These are phyloP conservation scores for Varanus salvator DNA, from an alignment of 2,113 vertebrate species.

Conservation along the genomic window DNA sequence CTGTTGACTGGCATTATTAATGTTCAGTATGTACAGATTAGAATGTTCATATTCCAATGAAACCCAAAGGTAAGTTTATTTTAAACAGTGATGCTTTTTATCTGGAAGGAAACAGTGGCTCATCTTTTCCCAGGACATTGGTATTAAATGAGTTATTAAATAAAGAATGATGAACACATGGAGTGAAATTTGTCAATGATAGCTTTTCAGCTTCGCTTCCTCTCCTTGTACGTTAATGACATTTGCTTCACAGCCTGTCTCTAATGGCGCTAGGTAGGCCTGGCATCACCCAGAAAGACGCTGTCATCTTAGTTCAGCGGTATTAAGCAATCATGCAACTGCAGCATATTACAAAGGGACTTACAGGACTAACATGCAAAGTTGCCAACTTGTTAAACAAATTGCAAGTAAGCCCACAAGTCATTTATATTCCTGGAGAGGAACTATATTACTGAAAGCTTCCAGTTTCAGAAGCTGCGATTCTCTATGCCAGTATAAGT, in stretches of 20 bases:
- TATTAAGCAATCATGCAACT: conserved; percentile 48
- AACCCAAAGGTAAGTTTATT: conserved; percentile 57
- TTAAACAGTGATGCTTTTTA: conserved; percentile 59
- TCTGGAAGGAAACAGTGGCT: conserved; percentile 19
- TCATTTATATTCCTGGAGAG: not conserved
- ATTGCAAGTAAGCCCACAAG: not conserved
- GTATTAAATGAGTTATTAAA: conserved; percentile 70
- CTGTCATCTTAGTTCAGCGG: conserved; percentile 56
- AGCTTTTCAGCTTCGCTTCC: conserved; percentile 66
- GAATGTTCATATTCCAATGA: conserved; percentile 64
- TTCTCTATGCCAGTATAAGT: not conserved
- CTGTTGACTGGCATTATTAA: conserved; percentile 31
- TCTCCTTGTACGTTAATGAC: conserved; percentile 67
- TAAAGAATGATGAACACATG: conserved; percentile 66
- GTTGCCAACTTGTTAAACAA: conserved; percentile 47
- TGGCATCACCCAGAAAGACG: conserved; percentile 42
- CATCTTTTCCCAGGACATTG: conserved; percentile 39
- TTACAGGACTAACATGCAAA: conserved; percentile 55
- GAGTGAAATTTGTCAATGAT: conserved; percentile 64
- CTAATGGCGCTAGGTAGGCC: conserved; percentile 62
- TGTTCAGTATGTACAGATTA: conserved; percentile 46
- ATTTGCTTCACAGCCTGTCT: conserved; percentile 63
- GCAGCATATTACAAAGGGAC: conserved; percentile 50
- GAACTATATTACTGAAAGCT: not conserved
- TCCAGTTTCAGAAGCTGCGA: not conserved